Evolutionary conservation across 2,797 vertebrate species (phyloP), one percentile per base, ranked within the genome.

Genomic region (Molossus alvarezi): DNA sequence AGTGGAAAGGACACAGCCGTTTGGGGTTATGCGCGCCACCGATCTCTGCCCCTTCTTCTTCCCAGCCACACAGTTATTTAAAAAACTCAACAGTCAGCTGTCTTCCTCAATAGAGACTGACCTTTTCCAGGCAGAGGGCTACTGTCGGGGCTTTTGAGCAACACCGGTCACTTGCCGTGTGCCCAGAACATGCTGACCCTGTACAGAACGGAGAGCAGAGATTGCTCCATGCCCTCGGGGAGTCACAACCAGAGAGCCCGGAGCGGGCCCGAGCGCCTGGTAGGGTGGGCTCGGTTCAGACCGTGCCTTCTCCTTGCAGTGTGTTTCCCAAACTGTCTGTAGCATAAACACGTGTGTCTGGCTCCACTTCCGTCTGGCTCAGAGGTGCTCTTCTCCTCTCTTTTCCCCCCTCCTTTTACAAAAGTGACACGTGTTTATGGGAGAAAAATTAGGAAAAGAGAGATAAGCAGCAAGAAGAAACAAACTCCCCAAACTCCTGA

Each of bases 391-490:
- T 92, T 84, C 53, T 45, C 48, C 62, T 73, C n/a, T 72, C 17
- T 41, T 9, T 79, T 72, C 84, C 86, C 65, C 41, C 48, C 77
- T 93, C 76, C 58, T 55, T 95, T 96, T 84, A 84, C 83, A 89
- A 91, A 96, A 96, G 90, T 81, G 77, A 77, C 55, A 48, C 4
- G 4, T 92, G 79, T 89, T 95, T 88, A n/a, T 79, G 79, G 94
- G 60, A 79, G 55, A 69, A 96, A 96, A 97, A 90, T 93, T 90
- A 95, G 81, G 81, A 92, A 93, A 94, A 73, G 48, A 84, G 53
- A 72, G 92, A 96, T 93, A 95, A 96, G 84, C 57, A 58, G 75
- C 41, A 15, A 90, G 84, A 6, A 23, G 48, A 27, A 1, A 71
- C 65, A 48, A 37, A 4, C 14, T 23, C 71, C 13, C 45, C 88